Conservation (phyloP, 2,113 vertebrate species). For the Pteronura brasiliensis region DNA sequence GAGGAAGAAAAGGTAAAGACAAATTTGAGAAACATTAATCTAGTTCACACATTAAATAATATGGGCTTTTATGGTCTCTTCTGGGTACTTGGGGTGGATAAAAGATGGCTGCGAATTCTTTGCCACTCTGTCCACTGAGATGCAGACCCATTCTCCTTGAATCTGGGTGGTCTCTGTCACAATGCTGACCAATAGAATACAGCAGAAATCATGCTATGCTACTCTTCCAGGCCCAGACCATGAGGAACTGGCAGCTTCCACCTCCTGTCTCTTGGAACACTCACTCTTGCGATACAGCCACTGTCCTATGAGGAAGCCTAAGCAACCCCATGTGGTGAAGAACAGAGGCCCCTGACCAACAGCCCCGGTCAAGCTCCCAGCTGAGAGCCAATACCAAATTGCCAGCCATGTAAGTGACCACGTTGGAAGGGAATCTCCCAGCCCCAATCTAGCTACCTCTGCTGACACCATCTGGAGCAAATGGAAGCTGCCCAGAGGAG, state of each 20-base stretch:
- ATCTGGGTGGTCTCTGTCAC: not conserved
- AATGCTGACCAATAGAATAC: not conserved
- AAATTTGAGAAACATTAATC: not conserved
- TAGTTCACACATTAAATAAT: not conserved
- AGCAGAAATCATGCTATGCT: not conserved
- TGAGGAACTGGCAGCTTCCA: not conserved
- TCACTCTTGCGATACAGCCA: not conserved
- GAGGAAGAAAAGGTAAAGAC: not conserved
- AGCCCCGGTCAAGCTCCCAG: not conserved
- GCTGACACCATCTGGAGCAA: not conserved
- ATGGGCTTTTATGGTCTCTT: not conserved
- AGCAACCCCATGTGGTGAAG: not conserved
- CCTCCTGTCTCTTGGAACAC: not conserved
- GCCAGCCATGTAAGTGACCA: not conserved
- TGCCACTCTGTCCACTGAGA: not conserved
- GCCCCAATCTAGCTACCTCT: not conserved
- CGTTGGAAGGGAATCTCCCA: not conserved
- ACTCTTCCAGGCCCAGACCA: not conserved
- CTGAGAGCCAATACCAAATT: not conserved
- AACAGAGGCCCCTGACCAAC: not conserved
- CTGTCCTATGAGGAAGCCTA: not conserved
- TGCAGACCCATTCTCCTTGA: not conserved
- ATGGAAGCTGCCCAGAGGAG: not conserved
- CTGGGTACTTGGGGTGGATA: not conserved
- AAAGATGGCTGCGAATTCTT: not conserved